Percentiles rank a stretch among this genome's conserved stretches.
Conservation (phyloP, 2,797 vertebrate genomes). For the Anas bernieri region DNA sequence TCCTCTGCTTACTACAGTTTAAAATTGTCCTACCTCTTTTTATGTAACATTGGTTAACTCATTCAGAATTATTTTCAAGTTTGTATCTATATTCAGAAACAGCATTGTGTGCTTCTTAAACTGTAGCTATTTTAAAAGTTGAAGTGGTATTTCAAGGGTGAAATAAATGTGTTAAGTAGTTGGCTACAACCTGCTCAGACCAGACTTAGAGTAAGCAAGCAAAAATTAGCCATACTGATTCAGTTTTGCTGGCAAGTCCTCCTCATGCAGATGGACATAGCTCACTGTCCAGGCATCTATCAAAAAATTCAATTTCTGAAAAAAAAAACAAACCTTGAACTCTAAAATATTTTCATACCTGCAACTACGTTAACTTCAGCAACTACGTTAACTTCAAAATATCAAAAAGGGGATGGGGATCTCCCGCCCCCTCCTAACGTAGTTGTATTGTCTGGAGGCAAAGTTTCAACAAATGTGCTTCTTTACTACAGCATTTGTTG, state of each 20-base stretch:
- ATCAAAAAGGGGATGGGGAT: background rate
- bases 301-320: too few species aligned
- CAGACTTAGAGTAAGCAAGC: background rate
- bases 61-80: background rate
- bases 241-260: background rate
- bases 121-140: background rate
- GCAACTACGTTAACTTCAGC: background rate
- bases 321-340: too few species aligned
- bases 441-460: background rate
- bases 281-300: too few species aligned
- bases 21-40: background rate
- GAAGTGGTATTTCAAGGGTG: background rate
- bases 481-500: background rate
- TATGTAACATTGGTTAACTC: background rate
- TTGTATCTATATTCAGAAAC: background rate
- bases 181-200: background rate
- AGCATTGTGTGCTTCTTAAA: too few species aligned
- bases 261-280: background rate
- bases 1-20: background rate
- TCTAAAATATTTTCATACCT: background rate
- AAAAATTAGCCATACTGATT: background rate
- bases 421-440: rapidly evolving
- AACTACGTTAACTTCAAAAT: background rate
- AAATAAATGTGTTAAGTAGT: background rate
- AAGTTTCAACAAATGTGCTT: background rate